Base-by-base conservation (phyloP, 1,140 invertebrate genomes). In the Diorhabda elongata region DNA sequence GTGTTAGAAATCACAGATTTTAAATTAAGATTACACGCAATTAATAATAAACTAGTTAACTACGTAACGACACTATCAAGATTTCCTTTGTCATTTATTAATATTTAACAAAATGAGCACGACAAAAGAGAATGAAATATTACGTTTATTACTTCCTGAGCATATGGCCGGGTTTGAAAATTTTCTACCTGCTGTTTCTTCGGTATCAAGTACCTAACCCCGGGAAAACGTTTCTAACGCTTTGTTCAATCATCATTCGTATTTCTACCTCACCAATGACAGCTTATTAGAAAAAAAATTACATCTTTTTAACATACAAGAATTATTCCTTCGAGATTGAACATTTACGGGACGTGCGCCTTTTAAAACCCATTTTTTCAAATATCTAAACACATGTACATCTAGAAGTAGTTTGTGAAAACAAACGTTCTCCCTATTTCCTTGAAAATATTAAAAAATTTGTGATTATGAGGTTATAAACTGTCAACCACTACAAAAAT, bases 41-140 rank as follows among this genome's bases (percentile, higher is more conserved):
- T 77, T 77, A 77, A 77, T 77, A 75, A 75, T 75, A 72, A 72
- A 76, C 75, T 77, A 73, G 72, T 75, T 74, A 73, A 76, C 68
- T 73, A 76, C 67, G 64, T 75, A 76, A 76, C 71, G 74, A 75
- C 76, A 76, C 70, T 76, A 77, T 76, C 74, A 73, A 75, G 76
- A 77, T 76, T 72, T 69, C 71, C 69, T 72, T 73, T 77, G 72
- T 77, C 76, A 77, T 73, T 76, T 77, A 76, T 76, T 77, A 77
- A 77, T 76, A 77, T 75, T 76, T 76, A 70, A 76, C 69, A 71
- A 73, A 76, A 76, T 77, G 65, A 61, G 62, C 75, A 76, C 69
- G 69, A 74, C 75, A 73, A 74, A 76, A 76, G 72, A 69, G 73
- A 73, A 76, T 75, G 72, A 72, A 75, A 71, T 74, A 74, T 73